Conservation (phyloP, 2,888 invertebrate species). For the Anaspis maculata region DNA sequence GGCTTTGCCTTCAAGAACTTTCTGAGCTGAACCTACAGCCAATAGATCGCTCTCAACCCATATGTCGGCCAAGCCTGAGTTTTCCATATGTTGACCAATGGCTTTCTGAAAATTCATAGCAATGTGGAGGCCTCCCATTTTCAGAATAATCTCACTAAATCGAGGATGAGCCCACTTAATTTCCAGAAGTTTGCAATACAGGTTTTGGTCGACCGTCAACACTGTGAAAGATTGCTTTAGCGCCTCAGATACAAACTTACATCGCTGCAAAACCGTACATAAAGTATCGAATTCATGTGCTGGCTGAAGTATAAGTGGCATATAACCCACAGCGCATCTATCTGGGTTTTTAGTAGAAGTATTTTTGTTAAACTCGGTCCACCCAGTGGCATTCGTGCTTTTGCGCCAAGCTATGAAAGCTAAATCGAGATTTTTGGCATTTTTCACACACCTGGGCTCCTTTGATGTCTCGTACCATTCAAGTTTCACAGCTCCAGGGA, state of each 20-base stretch:
- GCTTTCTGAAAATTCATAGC: slow-evolving; percentile 16
- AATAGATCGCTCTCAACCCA: slow-evolving; percentile 17
- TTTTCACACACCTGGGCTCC: background rate
- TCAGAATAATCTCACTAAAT: slow-evolving; percentile 1
- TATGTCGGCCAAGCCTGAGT: slow-evolving; percentile 12
- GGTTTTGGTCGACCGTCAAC: slow-evolving; percentile 15
- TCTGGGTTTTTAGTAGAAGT: slow-evolving; percentile 1
- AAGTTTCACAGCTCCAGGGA: background rate
- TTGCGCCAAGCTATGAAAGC: background rate
- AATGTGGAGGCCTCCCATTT: slow-evolving; percentile 15
- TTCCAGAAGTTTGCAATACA: slow-evolving; percentile 17
- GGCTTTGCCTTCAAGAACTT: slow-evolving; percentile 10
- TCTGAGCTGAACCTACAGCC: slow-evolving; percentile 9
- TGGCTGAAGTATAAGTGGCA: slow-evolving; percentile 10
- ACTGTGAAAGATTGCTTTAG: slow-evolving; percentile 6
- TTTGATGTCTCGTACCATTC: background rate
- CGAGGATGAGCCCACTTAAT: slow-evolving; percentile 12
- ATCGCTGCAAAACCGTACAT: slow-evolving; percentile 11
- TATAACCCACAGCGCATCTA: slow-evolving; percentile 8
- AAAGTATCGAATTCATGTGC: slow-evolving; percentile 14
- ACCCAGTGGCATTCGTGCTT: slow-evolving; percentile 4
- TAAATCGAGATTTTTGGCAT: no score
- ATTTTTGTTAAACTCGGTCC: slow-evolving; percentile 10
- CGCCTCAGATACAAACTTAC: slow-evolving; percentile 8
- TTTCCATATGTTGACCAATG: slow-evolving; percentile 15